These are phyloP conservation scores for Metalampra italica DNA, from an alignment of 2,888 invertebrate species.

Conservation along the genomic window DNA sequence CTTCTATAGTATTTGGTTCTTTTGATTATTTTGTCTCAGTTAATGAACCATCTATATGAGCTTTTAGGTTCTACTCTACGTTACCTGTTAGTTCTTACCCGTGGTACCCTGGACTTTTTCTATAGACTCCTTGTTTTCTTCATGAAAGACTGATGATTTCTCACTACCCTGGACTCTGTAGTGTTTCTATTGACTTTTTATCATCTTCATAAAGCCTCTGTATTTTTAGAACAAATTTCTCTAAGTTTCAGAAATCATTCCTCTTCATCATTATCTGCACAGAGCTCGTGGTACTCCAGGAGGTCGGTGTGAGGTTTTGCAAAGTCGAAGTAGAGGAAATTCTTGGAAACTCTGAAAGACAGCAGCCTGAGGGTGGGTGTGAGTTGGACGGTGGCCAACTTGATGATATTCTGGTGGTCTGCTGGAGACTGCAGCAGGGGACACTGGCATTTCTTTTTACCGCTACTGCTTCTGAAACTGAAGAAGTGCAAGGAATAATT, in stretches of 20 bases:
- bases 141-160: too few relatives aligned
- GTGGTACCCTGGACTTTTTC: too few relatives aligned
- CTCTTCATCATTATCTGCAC: constrained; percentile 20
- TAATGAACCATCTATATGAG: too few relatives aligned
- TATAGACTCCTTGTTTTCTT: too few relatives aligned
- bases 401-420: constrained; percentile 25
- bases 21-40: too few relatives aligned
- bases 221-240: too few relatives aligned
- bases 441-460: constrained; percentile 9
- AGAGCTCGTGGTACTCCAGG: constrained; percentile 48
- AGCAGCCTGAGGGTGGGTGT: constrained; percentile 45
- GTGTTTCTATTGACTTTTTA: too few relatives aligned
- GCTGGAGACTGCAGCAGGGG: constrained; percentile 11
- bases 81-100: too few relatives aligned
- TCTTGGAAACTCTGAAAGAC: constrained; percentile 57
- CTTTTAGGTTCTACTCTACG: too few relatives aligned
- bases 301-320: constrained; percentile 48
- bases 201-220: too few relatives aligned
- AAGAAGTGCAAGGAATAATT: neutral
- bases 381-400: constrained; percentile 43
- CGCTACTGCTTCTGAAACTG: constrained; percentile 28
- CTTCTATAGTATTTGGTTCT: too few relatives aligned
- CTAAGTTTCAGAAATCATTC: neutral
- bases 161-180: too few relatives aligned
- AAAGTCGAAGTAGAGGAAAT: constrained; percentile 52